Conservation (phyloP, 2,888 invertebrate genomes). For the Xiphydria camelus region DNA sequence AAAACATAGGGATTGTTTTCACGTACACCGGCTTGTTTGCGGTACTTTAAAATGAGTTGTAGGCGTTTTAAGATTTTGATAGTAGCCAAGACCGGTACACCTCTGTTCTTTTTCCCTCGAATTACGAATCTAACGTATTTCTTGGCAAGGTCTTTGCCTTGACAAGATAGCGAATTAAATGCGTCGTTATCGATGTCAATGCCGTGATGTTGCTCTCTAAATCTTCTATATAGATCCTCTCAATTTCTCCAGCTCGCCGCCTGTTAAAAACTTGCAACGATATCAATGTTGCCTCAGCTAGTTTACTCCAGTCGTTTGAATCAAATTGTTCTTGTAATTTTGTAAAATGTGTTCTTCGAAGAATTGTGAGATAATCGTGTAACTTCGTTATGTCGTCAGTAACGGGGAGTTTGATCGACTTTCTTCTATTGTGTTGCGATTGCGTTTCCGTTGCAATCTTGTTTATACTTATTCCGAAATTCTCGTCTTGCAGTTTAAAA, state of each 20-base stretch:
- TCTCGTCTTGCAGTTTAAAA: constrained; percentile 1
- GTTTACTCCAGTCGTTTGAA: constrained; percentile 1
- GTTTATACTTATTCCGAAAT: constrained; percentile 13
- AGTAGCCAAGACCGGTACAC: constrained; percentile 15
- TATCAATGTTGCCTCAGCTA: constrained; percentile 5
- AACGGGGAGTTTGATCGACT: constrained; percentile 9
- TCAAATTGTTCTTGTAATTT: not conserved
- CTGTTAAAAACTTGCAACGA: constrained; percentile 12
- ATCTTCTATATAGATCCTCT: constrained; percentile 9
- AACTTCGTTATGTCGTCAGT: constrained; percentile 2
- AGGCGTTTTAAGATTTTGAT: constrained; percentile 6
- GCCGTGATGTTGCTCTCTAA: no score
- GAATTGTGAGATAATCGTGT: not conserved
- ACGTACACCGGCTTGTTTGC: constrained; percentile 1
- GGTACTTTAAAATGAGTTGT: not conserved
- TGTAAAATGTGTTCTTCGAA: not conserved
- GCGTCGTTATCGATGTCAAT: not conserved
- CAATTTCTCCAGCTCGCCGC: constrained; percentile 14
- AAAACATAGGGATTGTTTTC: constrained; percentile 8
- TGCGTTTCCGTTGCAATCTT: constrained; percentile 9
- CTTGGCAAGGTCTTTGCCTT: constrained; percentile 1
- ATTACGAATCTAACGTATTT: constrained; percentile 12
- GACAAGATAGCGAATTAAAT: not conserved
- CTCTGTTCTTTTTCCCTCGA: constrained; percentile 11
- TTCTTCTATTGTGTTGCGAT: constrained; percentile 5